Conservation (phyloP, 2,797 vertebrate species). For the Scolopax rusticola region DNA sequence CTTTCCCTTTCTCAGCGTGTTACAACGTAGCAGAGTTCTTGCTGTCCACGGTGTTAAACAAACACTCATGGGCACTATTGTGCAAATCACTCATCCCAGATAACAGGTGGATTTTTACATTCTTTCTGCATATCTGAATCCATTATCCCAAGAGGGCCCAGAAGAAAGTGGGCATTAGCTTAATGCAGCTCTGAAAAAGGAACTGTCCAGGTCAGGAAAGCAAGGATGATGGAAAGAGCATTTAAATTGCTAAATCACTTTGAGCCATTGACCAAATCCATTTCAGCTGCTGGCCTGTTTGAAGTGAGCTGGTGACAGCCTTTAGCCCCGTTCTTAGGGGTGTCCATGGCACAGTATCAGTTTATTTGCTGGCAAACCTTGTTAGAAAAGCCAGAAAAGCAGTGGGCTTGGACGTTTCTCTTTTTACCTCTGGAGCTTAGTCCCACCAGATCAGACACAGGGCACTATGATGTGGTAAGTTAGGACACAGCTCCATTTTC, state of each 20-base stretch:
- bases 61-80: not conserved
- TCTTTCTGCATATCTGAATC: constrained; percentile 69
- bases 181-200: constrained; percentile 59
- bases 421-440: not conserved
- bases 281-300: constrained; percentile 53
- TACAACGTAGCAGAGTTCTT: constrained; percentile 11
- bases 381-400: not conserved
- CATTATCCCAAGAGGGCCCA: constrained; percentile 37
- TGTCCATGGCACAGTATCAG: not conserved
- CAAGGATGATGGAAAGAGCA: not conserved
- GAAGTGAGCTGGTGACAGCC: constrained; percentile 8
- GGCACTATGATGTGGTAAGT: not conserved
- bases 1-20: not conserved
- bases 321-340: constrained; percentile 14
- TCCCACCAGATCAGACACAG: not conserved
- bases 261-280: constrained; percentile 39
- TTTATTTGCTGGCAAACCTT: not conserved
- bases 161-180: constrained; percentile 61
- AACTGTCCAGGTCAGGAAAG: constrained; percentile 29
- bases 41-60: not conserved
- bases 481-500: not conserved
- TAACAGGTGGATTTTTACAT: constrained; percentile 63
- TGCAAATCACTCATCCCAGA: constrained; percentile 27
- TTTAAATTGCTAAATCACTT: constrained; percentile 45
- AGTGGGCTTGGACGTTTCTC: not conserved